A percentile compares a stretch with the other conserved stretches of the same genome.
phyloP scores from a whole-genome alignment of 2,797 vertebrate species.

The Sphenodon punctatus region DNA sequence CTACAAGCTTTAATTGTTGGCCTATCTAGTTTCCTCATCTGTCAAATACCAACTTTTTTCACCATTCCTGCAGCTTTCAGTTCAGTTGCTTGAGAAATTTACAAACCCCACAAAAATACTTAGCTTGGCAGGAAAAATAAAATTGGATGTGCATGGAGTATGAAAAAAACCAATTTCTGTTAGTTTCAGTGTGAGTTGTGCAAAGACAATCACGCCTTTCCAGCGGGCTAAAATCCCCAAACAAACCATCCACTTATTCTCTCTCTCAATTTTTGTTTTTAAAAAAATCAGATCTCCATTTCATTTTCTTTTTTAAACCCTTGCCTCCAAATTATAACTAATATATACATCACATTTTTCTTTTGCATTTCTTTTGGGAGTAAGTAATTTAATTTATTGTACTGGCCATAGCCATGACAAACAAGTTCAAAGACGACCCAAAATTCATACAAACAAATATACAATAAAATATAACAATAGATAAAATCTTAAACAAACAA shows the following conservation, averaged over 20 bases:
- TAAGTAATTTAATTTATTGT: too few relatives aligned
- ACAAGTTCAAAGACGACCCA: too few relatives aligned
- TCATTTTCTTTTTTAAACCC: not conserved
- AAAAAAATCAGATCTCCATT: not conserved
- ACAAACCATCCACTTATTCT: accelerated
- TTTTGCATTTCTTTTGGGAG: not conserved
- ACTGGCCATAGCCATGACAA: too few relatives aligned
- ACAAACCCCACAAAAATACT: not conserved
- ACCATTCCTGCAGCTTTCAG: not conserved
- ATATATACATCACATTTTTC: not conserved
- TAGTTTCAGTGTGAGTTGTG: not conserved
- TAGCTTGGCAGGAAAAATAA: not conserved
- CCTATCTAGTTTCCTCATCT: not conserved
- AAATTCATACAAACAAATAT: too few relatives aligned
- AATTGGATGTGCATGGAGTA: not conserved
- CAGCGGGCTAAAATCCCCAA: not conserved
- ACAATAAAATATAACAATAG: too few relatives aligned
- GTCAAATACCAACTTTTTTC: not conserved
- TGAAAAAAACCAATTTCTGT: not conserved
- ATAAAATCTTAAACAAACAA: too few relatives aligned
- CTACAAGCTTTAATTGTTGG: not conserved
- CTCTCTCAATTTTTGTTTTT: not conserved
- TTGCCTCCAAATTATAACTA: not conserved
- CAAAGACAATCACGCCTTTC: not conserved
- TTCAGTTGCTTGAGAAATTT: not conserved